A percentile compares a stretch with the other conserved stretches of the same genome.
Conservation (phyloP, 2,113 vertebrate species). For the Neolamprologus sp. region DNA sequence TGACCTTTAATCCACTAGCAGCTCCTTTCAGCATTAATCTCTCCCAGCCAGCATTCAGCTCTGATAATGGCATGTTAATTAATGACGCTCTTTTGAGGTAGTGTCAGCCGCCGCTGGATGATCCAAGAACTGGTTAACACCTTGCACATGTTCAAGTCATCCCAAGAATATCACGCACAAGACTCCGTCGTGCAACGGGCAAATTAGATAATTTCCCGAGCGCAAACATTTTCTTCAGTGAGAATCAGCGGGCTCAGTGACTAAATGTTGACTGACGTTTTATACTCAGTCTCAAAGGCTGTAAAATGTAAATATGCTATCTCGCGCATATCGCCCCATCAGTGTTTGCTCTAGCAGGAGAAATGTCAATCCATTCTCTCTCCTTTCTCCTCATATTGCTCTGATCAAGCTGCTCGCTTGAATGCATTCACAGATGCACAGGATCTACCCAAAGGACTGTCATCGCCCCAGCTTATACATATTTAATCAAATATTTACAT, state of each 20-base stretch:
- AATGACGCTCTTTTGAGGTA: conserved; percentile 63
- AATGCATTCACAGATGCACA: background rate
- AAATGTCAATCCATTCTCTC: background rate
- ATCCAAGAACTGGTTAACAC: conserved; percentile 37
- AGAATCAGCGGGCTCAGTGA: background rate
- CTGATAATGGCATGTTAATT: conserved; percentile 70
- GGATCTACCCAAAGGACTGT: conserved; percentile 6
- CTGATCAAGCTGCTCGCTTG: background rate
- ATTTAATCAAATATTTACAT: conserved; percentile 43
- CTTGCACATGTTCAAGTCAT: conserved; percentile 24
- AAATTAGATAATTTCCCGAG: background rate
- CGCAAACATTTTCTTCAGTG: background rate
- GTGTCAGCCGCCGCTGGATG: conserved; percentile 4
- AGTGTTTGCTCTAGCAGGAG: background rate
- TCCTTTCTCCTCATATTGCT: background rate
- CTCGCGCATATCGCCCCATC: background rate
- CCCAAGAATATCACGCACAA: conserved; percentile 22
- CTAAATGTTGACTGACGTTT: background rate
- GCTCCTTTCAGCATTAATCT: conserved; percentile 69
- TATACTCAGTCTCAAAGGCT: background rate
- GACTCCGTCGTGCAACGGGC: background rate
- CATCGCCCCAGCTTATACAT: conserved; percentile 1
- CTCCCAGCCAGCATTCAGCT: conserved; percentile 53
- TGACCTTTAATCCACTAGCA: conserved; percentile 69
- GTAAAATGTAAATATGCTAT: background rate